Conservation (phyloP, 2,888 invertebrate genomes). For the Cheilosia vulpina region DNA sequence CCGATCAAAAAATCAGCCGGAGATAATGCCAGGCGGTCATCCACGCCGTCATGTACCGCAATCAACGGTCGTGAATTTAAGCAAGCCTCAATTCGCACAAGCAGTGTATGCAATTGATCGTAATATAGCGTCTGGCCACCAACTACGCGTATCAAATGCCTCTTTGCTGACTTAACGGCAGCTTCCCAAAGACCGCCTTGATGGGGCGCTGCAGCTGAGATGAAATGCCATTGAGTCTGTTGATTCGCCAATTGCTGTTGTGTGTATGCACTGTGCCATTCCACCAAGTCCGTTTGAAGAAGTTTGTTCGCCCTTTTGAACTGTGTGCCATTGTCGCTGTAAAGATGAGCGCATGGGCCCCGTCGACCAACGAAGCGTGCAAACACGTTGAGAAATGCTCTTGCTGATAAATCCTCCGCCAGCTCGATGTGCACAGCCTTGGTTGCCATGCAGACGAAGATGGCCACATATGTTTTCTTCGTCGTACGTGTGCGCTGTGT, state of each 20-base stretch:
- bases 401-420: constrained; percentile 12
- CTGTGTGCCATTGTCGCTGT: no score
- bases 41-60: constrained; percentile 12
- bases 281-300: neutral
- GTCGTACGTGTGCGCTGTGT: no score
- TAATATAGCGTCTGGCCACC: neutral
- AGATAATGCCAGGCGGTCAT: constrained; percentile 4
- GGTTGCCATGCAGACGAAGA: no score
- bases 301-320: constrained; percentile 8
- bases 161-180: no score
- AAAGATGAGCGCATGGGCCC: no score
- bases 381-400: constrained; percentile 28
- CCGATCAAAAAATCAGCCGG: constrained; percentile 29
- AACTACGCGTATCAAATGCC: neutral
- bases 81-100: constrained; percentile 14
- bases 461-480: no score
- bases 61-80: constrained; percentile 20
- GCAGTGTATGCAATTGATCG: neutral
- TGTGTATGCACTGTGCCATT: neutral
- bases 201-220: no score
- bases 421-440: constrained; percentile 33
- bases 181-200: neutral
- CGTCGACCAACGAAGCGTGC: constrained; percentile 5
- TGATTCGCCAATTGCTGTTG: neutral
- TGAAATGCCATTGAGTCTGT: no score